Evolutionary conservation across 2,797 vertebrate genomes (phyloP).

Genomic region (Enteromius paludinosus): DNA sequence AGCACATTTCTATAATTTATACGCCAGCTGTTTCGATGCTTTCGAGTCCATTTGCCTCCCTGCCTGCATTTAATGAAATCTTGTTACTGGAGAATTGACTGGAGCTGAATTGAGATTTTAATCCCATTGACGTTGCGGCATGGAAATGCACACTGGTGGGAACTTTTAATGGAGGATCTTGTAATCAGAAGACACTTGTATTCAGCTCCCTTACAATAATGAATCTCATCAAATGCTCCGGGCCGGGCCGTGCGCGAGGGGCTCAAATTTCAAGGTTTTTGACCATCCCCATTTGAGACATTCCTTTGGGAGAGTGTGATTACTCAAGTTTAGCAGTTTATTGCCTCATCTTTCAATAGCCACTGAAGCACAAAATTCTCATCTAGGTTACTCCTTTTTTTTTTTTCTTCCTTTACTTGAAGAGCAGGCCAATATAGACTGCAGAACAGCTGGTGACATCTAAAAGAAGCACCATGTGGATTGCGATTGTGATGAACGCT

Average conservation of each 20-base stretch:
- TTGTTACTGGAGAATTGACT: constrained; percentile 99
- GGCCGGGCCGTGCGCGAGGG: constrained; percentile 82
- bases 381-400: constrained; percentile 92
- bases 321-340: constrained; percentile 99
- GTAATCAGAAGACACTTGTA: constrained; percentile 98
- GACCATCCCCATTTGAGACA: constrained; percentile 95
- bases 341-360: constrained; percentile 99
- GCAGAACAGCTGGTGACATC: constrained; percentile 87
- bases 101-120: constrained; percentile 98
- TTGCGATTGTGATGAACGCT: constrained; percentile 54
- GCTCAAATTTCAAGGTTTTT: constrained; percentile 98
- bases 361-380: constrained; percentile 99
- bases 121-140: constrained; percentile 93
- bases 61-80: constrained; percentile 99
- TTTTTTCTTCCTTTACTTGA: constrained; percentile 79
- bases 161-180: constrained; percentile 92
- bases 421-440: constrained; percentile 95
- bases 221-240: constrained; percentile 96
- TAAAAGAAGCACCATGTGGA: constrained; percentile 81
- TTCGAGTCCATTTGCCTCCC: constrained; percentile 93
- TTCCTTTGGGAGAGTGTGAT: constrained; percentile 97
- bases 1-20: constrained; percentile 99
- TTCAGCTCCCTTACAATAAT: constrained; percentile 92
- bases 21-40: constrained; percentile 98
- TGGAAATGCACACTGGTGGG: constrained; percentile 92